Conservation (phyloP, 2,888 invertebrate genomes). For the Mycalesis mineus region DNA sequence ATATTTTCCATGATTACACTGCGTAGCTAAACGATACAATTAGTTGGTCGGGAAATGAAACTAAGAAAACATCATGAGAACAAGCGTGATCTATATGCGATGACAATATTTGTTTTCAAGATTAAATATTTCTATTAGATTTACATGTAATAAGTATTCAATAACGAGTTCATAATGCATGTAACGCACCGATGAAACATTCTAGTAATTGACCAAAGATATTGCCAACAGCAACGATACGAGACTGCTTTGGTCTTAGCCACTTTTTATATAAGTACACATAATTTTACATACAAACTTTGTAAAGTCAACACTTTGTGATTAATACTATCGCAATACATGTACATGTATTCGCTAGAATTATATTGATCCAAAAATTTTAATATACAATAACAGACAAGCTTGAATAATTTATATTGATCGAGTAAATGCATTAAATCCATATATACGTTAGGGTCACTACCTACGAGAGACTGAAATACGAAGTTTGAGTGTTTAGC, state of each 20-base stretch:
- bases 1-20: constrained; percentile 10
- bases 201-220: constrained; percentile 77
- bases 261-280: constrained; percentile 57
- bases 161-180: constrained; percentile 59
- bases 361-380: constrained; percentile 47
- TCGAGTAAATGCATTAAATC: constrained; percentile 56
- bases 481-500: constrained; percentile 28
- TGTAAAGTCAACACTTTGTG: constrained; percentile 33
- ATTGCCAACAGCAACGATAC: constrained; percentile 70
- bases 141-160: constrained; percentile 48
- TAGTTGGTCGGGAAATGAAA: constrained; percentile 21
- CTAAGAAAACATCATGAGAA: neutral
- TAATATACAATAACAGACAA: constrained; percentile 54
- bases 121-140: constrained; percentile 54
- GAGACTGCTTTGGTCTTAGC: constrained; percentile 70
- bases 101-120: constrained; percentile 37
- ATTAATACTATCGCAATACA: constrained; percentile 16
- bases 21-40: constrained; percentile 21
- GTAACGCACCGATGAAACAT: constrained; percentile 57
- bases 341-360: constrained; percentile 18
- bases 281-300: constrained; percentile 52
- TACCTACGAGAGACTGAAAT: constrained; percentile 53
- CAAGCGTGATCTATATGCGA: constrained; percentile 30
- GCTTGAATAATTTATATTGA: constrained; percentile 46
- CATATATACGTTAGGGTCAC: constrained; percentile 41